Evolutionary conservation across 2,113 vertebrate genomes (phyloP).

Genomic region (Bubalus kerabau): DNA sequence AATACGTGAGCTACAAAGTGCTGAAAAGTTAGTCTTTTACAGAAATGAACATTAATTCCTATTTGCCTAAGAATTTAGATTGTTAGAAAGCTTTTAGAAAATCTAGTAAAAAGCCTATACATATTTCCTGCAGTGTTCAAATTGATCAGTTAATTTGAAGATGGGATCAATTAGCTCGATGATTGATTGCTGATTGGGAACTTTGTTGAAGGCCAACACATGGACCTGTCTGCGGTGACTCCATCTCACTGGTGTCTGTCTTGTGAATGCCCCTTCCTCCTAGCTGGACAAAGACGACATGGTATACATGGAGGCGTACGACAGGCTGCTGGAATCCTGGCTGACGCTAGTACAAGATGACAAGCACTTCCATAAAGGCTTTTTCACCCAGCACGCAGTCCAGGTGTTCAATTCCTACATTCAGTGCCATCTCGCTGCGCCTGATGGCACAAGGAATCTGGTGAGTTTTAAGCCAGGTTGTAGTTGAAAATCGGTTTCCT

Average conservation of each 20-base stretch:
- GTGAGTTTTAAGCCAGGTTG: constrained; percentile 79
- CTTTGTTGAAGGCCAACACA: background rate
- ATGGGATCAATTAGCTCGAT: background rate
- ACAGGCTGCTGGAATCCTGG: constrained; percentile 97
- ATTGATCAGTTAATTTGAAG: background rate
- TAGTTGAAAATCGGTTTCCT: background rate
- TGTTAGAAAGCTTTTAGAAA: constrained; percentile 16
- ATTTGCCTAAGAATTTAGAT: background rate
- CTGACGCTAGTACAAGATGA: constrained; percentile 96
- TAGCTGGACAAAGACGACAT: constrained; percentile 99
- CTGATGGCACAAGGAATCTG: constrained; percentile 98
- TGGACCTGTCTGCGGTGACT: background rate
- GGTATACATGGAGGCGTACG: constrained; percentile 99
- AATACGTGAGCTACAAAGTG: background rate
- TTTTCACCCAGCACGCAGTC: constrained; percentile 96
- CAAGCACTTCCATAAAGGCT: constrained; percentile 97
- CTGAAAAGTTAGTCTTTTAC: background rate
- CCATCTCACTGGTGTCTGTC: background rate
- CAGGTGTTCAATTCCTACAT: constrained; percentile 99
- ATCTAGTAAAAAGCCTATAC: background rate
- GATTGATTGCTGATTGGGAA: background rate
- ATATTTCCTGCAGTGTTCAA: background rate
- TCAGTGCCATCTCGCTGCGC: constrained; percentile 97
- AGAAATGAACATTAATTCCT: background rate
- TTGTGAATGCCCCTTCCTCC: constrained; percentile 19